These are phyloP conservation scores for Hybos culiciformis DNA, from an alignment of 2,888 invertebrate genomes.

Conservation along the genomic window DNA sequence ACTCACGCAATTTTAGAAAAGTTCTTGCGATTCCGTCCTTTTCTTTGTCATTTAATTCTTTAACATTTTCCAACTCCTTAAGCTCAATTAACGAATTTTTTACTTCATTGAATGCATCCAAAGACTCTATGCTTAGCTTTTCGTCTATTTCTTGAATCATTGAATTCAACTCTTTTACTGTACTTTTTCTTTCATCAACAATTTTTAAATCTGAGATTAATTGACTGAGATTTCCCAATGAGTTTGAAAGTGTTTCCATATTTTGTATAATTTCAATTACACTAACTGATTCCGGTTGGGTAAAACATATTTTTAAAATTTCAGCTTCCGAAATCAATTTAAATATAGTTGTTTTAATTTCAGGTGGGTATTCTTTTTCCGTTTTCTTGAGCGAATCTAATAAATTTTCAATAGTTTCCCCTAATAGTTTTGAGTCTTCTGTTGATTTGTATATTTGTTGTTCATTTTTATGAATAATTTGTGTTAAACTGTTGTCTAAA, in stretches of 20 bases:
- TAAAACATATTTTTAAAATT: no score
- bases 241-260: neutral
- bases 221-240: neutral
- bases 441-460: neutral
- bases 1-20: conserved; percentile 9
- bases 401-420: neutral
- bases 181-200: neutral
- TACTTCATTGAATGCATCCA: neutral
- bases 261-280: neutral
- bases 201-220: no score
- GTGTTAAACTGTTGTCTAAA: neutral
- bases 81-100: neutral
- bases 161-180: neutral
- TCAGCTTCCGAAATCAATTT: no score
- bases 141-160: neutral
- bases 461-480: neutral
- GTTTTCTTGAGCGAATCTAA: neutral
- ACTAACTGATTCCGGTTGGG: no score
- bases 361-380: neutral
- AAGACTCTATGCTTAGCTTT: neutral
- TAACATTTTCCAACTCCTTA: neutral
- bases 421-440: neutral
- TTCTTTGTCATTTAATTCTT: neutral
- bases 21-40: conserved; percentile 1
- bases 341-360: neutral